phyloP scores from a whole-genome alignment of 2,888 invertebrate genomes.

The Liposcelis brunnea region DNA sequence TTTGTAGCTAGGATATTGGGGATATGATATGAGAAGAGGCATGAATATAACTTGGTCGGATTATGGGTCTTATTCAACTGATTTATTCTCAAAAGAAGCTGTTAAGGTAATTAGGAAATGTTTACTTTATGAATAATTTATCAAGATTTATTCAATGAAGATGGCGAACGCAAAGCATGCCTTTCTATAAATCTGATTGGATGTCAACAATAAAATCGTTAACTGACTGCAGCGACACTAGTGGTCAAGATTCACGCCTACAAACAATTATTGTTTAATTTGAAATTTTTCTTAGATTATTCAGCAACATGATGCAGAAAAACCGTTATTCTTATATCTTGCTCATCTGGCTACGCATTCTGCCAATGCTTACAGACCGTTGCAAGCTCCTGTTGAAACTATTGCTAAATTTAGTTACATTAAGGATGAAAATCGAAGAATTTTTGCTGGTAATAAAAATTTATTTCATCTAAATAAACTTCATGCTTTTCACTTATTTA shows the following conservation, averaged over 20 bases:
- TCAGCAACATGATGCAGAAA: conserved; percentile 29
- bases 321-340: conserved; percentile 49
- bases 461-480: no score
- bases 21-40: conserved; percentile 14
- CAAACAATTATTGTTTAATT: background rate
- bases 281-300: conserved; percentile 27
- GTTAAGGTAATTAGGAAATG: conserved; percentile 5
- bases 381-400: conserved; percentile 56
- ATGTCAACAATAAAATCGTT: no score
- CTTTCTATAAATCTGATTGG: no score
- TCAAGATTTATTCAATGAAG: no score
- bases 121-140: no score
- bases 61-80: conserved; percentile 14
- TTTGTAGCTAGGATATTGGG: conserved; percentile 8
- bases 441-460: conserved; percentile 45
- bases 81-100: conserved; percentile 15
- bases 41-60: conserved; percentile 11
- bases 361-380: conserved; percentile 38
- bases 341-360: conserved; percentile 51
- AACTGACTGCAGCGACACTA: no score
- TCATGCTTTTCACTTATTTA: conserved; percentile 16
- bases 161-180: no score
- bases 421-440: conserved; percentile 40
- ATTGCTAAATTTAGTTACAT: conserved; percentile 50
- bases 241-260: background rate